phyloP scores from a whole-genome alignment of 2,888 invertebrate genomes.

The Arge pagana region DNA sequence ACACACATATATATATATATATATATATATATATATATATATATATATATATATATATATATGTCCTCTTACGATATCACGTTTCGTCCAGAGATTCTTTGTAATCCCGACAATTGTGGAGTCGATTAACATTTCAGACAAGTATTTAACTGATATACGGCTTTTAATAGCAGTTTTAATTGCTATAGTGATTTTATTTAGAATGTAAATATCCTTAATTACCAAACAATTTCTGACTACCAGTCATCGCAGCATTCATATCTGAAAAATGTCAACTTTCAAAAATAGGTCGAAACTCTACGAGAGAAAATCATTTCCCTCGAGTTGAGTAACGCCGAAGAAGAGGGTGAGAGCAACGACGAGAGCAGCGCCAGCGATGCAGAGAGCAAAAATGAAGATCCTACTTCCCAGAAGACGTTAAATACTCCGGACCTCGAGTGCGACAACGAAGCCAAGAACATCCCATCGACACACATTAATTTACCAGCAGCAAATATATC shows the following conservation, averaged over 20 bases:
- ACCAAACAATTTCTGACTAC: not conserved
- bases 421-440: slow-evolving; percentile 60
- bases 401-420: slow-evolving; percentile 54
- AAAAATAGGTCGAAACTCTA: slow-evolving; percentile 80
- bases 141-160: too few relatives aligned
- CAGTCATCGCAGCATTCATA: slow-evolving; percentile 6
- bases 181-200: too few relatives aligned
- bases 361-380: slow-evolving; percentile 52
- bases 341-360: slow-evolving; percentile 58
- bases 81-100: not conserved
- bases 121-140: too few relatives aligned
- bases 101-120: too few relatives aligned
- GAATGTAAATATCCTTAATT: too few relatives aligned
- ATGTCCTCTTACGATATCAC: not conserved
- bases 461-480: slow-evolving; percentile 60
- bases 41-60: not conserved
- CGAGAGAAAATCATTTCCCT: slow-evolving; percentile 90
- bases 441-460: slow-evolving; percentile 59
- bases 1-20: too few relatives aligned
- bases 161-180: too few relatives aligned
- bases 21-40: too few relatives aligned
- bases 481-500: slow-evolving; percentile 50
- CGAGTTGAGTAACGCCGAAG: slow-evolving; percentile 75
- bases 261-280: slow-evolving; percentile 26
- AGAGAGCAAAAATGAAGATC: slow-evolving; percentile 52